Evolutionary conservation across 2,113 vertebrate species (phyloP).

Genomic region (Amia ocellicauda): DNA sequence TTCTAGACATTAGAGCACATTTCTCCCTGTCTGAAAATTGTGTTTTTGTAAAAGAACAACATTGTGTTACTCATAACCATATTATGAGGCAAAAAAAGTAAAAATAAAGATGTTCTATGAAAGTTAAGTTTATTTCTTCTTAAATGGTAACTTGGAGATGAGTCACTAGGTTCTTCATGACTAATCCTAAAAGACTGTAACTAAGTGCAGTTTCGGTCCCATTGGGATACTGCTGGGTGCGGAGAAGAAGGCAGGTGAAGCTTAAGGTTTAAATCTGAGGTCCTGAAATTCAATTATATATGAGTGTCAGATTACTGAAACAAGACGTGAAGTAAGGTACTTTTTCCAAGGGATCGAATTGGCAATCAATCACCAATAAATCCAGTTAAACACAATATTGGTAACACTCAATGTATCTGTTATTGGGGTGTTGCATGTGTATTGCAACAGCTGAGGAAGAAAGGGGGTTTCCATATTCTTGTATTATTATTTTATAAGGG

Average conservation of each 20-base stretch:
- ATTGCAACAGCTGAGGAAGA: no score
- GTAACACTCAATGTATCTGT: no score
- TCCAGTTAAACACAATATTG: background rate
- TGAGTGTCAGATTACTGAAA: conserved; percentile 11
- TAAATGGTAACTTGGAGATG: conserved; percentile 37
- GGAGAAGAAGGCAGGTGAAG: conserved; percentile 24
- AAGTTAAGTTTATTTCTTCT: conserved; percentile 4
- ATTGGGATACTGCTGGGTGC: conserved; percentile 21
- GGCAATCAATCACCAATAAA: background rate
- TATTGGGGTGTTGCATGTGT: no score
- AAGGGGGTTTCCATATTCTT: no score
- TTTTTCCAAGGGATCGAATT: background rate
- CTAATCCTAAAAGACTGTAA: conserved; percentile 60
- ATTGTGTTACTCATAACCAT: background rate
- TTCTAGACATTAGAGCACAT: no score
- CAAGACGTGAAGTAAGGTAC: conserved; percentile 8
- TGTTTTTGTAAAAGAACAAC: background rate
- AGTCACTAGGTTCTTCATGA: conserved; percentile 62
- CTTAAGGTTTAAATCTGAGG: background rate
- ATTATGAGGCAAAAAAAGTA: background rate
- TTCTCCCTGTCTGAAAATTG: no score
- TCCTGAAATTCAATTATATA: background rate
- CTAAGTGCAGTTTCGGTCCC: conserved; percentile 44
- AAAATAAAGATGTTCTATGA: background rate
- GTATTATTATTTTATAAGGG: no score